phyloP scores from a whole-genome alignment of 1,140 invertebrate species.

The Arctopsyche grandis region DNA sequence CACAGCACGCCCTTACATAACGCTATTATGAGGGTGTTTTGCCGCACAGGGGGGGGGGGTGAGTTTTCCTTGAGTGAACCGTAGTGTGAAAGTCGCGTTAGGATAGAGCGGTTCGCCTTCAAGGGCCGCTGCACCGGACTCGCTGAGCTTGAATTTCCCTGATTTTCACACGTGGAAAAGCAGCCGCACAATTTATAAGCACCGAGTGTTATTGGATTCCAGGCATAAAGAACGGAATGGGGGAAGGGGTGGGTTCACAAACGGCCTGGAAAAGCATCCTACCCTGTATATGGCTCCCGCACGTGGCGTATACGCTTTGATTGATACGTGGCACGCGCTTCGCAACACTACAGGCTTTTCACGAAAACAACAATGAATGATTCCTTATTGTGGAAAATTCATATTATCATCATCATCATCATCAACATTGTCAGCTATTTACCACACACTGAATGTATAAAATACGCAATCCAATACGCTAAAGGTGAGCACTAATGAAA shows the following conservation, averaged over 20 bases:
- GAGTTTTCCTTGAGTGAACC: not conserved
- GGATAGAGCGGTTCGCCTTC: conserved; percentile 22
- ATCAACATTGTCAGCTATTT: no score
- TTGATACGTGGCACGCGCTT: conserved; percentile 6
- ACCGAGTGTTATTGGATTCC: conserved; percentile 38
- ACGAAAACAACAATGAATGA: not conserved
- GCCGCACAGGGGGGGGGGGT: not conserved
- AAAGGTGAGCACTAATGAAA: no score
- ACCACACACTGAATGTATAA: no score
- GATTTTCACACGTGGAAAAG: conserved; percentile 41
- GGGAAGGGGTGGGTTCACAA: not conserved
- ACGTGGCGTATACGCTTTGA: conserved; percentile 14
- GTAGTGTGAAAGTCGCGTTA: not conserved
- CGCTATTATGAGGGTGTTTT: not conserved
- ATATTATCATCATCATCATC: no score
- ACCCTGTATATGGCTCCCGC: not conserved
- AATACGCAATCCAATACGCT: no score
- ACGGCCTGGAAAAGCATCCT: conserved; percentile 11
- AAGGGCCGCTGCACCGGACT: conserved; percentile 27
- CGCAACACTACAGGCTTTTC: not conserved
- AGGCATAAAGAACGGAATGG: conserved; percentile 1
- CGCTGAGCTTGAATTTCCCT: conserved; percentile 25
- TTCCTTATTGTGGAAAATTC: no score
- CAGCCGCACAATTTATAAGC: conserved; percentile 23
- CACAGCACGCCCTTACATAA: no score